Base-by-base conservation (phyloP, 2,888 invertebrate genomes). In the Priocnemis perturbator region DNA sequence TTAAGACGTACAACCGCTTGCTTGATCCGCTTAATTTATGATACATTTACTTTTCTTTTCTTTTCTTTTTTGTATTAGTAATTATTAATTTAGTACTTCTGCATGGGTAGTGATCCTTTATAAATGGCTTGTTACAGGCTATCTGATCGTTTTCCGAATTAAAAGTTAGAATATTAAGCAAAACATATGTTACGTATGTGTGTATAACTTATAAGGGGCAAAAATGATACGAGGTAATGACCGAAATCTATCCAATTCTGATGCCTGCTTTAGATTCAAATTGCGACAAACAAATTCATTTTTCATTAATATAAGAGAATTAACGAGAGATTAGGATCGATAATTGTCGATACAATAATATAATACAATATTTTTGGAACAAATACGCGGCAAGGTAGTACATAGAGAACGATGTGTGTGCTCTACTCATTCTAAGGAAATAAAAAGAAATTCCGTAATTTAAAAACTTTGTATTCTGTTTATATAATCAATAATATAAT, bases 341-440 rank as follows among this genome's bases (percentile, higher is more conserved):
- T 71, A 37, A 70, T 64, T 66, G 69, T 61, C 60, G 44, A 64
- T 21, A 57, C 48, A 52, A 71, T 37, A 9, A 37, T 37, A 37
- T 37, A 67, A 62, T 60, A 71, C 68, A 56, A 71, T 77, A 80
- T 78, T 81, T 81, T 81, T 82, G 68, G 73, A 71, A 65, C 50
- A 74, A 73, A 50, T 59, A 21, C 37, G 11, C 37, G 64, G 64
- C 59, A 64, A 70, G 58, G 69, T 73, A 74, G 73, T 77, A 78
- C 72, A 83, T 83, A 85, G 84, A 85, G 83, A 85, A 84, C 83
- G 81, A 83, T 84, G 84, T 83, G 81, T 82, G 82, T 79, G 75
- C 79, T 79, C 77, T 74, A 72, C 75, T 73, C 76, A 78, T 62
- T 64, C 64, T 77, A 70, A 71, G 70, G 75, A 69, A 68, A 72